These are phyloP conservation scores for Charanyca ferruginea DNA, from an alignment of 2,888 invertebrate species.

Conservation along the genomic window DNA sequence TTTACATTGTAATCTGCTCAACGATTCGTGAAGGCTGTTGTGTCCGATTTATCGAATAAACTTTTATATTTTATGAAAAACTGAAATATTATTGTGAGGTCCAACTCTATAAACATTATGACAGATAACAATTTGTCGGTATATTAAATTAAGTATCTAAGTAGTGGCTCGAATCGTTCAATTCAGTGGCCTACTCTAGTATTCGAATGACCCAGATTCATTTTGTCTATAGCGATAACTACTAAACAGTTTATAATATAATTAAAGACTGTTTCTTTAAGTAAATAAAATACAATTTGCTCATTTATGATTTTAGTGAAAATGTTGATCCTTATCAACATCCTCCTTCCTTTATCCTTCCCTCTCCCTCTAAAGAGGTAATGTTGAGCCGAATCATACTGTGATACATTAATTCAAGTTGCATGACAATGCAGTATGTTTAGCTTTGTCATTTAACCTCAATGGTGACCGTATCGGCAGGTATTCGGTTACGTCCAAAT, in stretches of 20 bases:
- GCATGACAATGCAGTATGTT: constrained; percentile 32
- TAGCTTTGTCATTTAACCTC: constrained; percentile 23
- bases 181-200: constrained; percentile 71
- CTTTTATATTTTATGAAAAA: constrained; percentile 24
- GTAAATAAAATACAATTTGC: constrained; percentile 1
- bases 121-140: constrained; percentile 52
- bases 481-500: constrained; percentile 23
- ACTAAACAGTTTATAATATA: constrained; percentile 20
- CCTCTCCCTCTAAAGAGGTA: too few species aligned
- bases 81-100: constrained; percentile 9
- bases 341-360: too few species aligned
- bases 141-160: constrained; percentile 20
- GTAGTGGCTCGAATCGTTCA: constrained; percentile 61
- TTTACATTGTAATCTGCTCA: constrained; percentile 69
- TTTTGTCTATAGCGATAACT: constrained; percentile 62
- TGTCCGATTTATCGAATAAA: constrained; percentile 51
- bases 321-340: too few species aligned
- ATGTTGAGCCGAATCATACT: constrained; percentile 18
- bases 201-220: constrained; percentile 75
- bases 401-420: constrained; percentile 20
- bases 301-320: constrained; percentile 8
- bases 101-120: constrained; percentile 32
- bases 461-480: constrained; percentile 7
- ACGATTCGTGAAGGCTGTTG: constrained; percentile 69
- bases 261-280: constrained; percentile 25